phyloP scores from a whole-genome alignment of 2,888 invertebrate species.

The Perithous albicinctus region DNA sequence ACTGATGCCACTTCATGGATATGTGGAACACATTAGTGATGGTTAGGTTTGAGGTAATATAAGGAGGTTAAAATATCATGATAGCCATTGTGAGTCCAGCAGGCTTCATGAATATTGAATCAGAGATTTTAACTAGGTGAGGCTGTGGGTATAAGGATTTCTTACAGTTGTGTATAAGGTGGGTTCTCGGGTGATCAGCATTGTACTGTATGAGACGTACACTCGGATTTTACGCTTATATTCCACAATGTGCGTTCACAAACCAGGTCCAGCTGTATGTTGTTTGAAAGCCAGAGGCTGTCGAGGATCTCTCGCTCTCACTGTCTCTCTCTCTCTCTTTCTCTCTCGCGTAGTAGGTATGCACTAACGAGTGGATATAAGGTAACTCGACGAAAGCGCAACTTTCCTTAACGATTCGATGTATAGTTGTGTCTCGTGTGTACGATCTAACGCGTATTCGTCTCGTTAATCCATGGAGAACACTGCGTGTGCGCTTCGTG shows the following conservation, averaged over 20 bases:
- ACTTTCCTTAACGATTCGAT: constrained; percentile 65
- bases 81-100: not conserved
- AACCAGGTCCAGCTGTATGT: constrained; percentile 31
- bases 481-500: not conserved
- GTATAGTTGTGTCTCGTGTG: constrained; percentile 36
- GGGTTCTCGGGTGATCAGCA: constrained; percentile 4
- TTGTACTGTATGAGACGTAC: constrained; percentile 14
- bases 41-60: not conserved
- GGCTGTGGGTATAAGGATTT: not conserved
- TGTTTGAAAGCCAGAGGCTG: constrained; percentile 41
- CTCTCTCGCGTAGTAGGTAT: constrained; percentile 32
- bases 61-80: constrained; percentile 26
- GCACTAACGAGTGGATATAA: constrained; percentile 65
- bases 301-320: not conserved
- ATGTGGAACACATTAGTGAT: not conserved
- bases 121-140: constrained; percentile 35
- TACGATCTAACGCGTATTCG: constrained; percentile 52
- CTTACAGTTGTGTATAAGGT: not conserved
- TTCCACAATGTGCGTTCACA: constrained; percentile 45
- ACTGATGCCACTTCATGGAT: not conserved
- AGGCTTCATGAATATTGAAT: constrained; percentile 39
- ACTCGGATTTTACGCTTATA: not conserved
- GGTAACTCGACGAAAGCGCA: constrained; percentile 54
- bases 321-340: constrained; percentile 1
- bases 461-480: constrained; percentile 54